Conservation (phyloP, 2,113 vertebrate genomes). For the Gadus chalcogrammus region DNA sequence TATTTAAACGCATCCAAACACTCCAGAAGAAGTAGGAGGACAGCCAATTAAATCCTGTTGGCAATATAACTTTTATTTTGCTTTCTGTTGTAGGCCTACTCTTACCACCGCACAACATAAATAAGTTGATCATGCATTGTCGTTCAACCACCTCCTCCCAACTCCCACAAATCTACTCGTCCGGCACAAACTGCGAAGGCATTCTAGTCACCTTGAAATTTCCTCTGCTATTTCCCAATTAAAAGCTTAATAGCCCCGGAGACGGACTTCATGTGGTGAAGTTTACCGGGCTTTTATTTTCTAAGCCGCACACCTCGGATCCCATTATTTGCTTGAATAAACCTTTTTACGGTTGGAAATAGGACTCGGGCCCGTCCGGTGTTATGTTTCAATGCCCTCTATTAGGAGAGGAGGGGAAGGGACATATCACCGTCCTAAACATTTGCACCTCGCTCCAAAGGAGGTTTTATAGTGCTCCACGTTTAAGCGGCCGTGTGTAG, state of each 20-base stretch:
- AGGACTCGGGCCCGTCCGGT: conserved; percentile 84
- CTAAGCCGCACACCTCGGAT: conserved; percentile 86
- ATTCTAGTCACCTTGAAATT: conserved; percentile 95
- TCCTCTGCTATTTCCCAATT: conserved; percentile 96
- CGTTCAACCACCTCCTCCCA: conserved; percentile 48
- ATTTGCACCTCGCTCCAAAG: conserved; percentile 49
- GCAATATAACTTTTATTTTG: conserved; percentile 58
- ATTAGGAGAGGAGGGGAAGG: conserved; percentile 71
- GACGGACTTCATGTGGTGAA: conserved; percentile 93
- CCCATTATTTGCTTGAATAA: conserved; percentile 99
- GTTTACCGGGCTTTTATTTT: conserved; percentile 84
- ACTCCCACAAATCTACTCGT: conserved; percentile 63
- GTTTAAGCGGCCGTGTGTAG: conserved; percentile 10
- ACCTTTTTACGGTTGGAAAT: conserved; percentile 88
- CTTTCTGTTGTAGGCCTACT: conserved; percentile 48
- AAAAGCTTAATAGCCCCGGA: conserved; percentile 99
- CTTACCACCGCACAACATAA: conserved; percentile 65
- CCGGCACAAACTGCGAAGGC: conserved; percentile 75
- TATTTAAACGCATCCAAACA: no score
- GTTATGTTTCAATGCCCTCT: conserved; percentile 89
- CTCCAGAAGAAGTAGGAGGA: background rate
- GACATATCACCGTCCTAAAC: conserved; percentile 78
- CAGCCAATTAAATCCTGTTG: conserved; percentile 15
- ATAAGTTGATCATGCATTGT: conserved; percentile 65
- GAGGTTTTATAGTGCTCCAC: conserved; percentile 23